phyloP scores from a whole-genome alignment of 2,113 vertebrate genomes.

The Camelus bactrianus region DNA sequence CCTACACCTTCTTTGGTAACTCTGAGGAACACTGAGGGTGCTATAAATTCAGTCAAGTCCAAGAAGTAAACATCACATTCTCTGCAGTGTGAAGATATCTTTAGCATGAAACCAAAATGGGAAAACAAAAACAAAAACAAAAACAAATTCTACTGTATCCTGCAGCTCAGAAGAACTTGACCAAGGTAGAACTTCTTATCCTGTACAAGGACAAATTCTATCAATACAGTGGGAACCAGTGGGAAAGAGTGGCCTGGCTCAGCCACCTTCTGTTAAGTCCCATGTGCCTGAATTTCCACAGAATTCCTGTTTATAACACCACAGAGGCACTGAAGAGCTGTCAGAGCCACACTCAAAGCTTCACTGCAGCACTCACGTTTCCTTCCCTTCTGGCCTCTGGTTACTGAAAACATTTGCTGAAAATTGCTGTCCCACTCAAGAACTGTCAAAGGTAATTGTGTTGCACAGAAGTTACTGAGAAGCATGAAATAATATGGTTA shows the following conservation, averaged over 20 bases:
- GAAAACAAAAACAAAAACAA: background rate
- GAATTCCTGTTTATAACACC: conserved; percentile 68
- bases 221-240: conserved; percentile 55
- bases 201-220: conserved; percentile 41
- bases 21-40: background rate
- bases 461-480: conserved; percentile 74
- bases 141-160: conserved; percentile 42
- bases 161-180: conserved; percentile 6
- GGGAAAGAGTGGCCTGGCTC: conserved; percentile 46
- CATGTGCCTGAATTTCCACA: conserved; percentile 49
- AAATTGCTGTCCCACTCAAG: conserved; percentile 82
- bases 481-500: conserved; percentile 80
- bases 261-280: background rate
- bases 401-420: conserved; percentile 83
- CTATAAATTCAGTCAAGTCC: background rate
- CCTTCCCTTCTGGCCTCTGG: conserved; percentile 75
- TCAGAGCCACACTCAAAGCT: conserved; percentile 66
- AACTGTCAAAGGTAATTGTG: conserved; percentile 83
- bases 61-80: background rate
- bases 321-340: conserved; percentile 73
- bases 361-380: conserved; percentile 68
- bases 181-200: background rate
- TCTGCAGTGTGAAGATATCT: background rate
- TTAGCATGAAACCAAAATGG: background rate
- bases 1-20: background rate